phyloP scores from a whole-genome alignment of 2,113 vertebrate genomes.

The Todiramphus saurophagus region DNA sequence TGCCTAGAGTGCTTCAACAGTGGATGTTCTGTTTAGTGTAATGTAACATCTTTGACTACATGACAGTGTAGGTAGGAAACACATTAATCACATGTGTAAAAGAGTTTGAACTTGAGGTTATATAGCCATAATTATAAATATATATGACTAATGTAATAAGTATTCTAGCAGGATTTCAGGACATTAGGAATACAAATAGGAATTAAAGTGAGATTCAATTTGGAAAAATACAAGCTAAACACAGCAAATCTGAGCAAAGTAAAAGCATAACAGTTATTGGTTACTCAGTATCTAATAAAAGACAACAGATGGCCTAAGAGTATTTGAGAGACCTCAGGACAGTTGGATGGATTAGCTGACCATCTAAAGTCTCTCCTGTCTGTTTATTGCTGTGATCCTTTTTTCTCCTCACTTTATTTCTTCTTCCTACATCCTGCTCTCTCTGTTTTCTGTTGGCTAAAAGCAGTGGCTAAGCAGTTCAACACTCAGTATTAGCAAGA shows the following conservation, averaged over 20 bases:
- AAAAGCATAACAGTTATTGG: neutral
- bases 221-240: neutral
- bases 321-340: neutral
- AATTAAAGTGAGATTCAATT: neutral
- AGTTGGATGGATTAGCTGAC: neutral
- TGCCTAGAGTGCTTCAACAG: neutral
- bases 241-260: neutral
- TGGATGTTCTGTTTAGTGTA: neutral
- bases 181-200: neutral
- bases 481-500: neutral
- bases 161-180: neutral
- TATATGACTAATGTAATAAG: neutral
- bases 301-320: neutral
- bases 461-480: neutral
- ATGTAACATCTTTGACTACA: neutral
- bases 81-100: neutral
- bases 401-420: neutral
- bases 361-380: neutral
- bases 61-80: neutral
- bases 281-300: neutral
- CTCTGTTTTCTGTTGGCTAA: neutral
- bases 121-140: neutral
- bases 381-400: neutral
- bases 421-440: neutral
- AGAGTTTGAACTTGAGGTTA: neutral